Percentiles rank a stretch among this genome's conserved stretches.
Evolutionary conservation across 2,888 invertebrate species (phyloP).

Genomic region (Amphipyra berbera): DNA sequence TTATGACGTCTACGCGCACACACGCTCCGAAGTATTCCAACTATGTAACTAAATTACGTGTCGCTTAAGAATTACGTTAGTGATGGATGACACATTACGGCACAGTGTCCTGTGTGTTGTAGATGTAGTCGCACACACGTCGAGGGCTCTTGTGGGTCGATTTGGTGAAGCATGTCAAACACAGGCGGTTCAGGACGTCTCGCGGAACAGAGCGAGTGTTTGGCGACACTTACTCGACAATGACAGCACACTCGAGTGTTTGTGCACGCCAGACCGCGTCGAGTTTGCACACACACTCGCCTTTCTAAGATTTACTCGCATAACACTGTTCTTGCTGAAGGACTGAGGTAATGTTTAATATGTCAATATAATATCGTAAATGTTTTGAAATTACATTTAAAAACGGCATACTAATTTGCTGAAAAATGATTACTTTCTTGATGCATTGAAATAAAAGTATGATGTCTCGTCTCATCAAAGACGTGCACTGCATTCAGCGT

Average conservation of each 20-base stretch:
- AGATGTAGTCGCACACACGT: slow-evolving; percentile 53
- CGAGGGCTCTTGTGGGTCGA: slow-evolving; percentile 74
- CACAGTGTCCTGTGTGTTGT: slow-evolving; percentile 55
- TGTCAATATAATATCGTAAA: neutral
- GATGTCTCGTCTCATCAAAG: too few species aligned
- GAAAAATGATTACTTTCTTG: neutral
- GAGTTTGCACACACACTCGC: slow-evolving; percentile 70
- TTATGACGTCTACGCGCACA: slow-evolving; percentile 53
- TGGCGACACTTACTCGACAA: slow-evolving; percentile 77
- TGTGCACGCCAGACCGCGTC: slow-evolving; percentile 66
- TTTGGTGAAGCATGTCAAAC: slow-evolving; percentile 76
- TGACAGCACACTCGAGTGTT: slow-evolving; percentile 70
- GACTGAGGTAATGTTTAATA: slow-evolving; percentile 22
- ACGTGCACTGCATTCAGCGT: too few species aligned
- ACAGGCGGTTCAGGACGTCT: slow-evolving; percentile 72
- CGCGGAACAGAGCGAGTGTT: slow-evolving; percentile 71
- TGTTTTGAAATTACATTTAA: too few species aligned
- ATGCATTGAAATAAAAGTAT: too few species aligned
- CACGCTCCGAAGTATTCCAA: slow-evolving; percentile 58
- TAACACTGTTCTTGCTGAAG: slow-evolving; percentile 56
- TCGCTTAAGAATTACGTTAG: slow-evolving; percentile 54
- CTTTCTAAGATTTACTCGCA: slow-evolving; percentile 70
- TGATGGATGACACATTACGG: slow-evolving; percentile 53
- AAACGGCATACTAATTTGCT: neutral
- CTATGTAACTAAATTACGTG: slow-evolving; percentile 57